phyloP scores from a whole-genome alignment of 2,797 vertebrate species.

The Lepus townsendii region DNA sequence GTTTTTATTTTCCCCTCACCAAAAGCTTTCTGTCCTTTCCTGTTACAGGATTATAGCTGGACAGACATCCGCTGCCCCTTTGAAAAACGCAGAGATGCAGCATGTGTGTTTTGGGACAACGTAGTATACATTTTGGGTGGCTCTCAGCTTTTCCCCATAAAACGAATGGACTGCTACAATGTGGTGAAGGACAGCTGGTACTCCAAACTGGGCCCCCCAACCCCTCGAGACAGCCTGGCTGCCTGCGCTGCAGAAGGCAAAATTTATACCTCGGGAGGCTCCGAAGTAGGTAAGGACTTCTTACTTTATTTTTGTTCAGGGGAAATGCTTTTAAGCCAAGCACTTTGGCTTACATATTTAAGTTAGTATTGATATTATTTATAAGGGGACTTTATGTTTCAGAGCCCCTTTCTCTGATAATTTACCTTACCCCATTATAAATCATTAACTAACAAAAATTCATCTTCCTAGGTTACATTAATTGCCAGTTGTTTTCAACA shows the following conservation, averaged over 20 bases:
- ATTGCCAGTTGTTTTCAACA: not conserved
- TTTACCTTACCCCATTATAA: slow-evolving; percentile 49
- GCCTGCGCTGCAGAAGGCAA: slow-evolving; percentile 97
- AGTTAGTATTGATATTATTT: slow-evolving; percentile 35
- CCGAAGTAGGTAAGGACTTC: slow-evolving; percentile 95
- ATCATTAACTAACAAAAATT: slow-evolving; percentile 3
- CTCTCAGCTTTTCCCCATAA: slow-evolving; percentile 98
- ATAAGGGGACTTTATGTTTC: slow-evolving; percentile 54
- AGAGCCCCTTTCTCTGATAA: slow-evolving; percentile 59
- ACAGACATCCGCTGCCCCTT: slow-evolving; percentile 99
- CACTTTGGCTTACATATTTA: slow-evolving; percentile 41
- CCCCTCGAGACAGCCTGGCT: slow-evolving; percentile 97
- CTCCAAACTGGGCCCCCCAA: slow-evolving; percentile 97
- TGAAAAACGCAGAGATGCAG: slow-evolving; percentile 98
- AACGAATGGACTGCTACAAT: slow-evolving; percentile 99
- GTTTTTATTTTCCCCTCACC: slow-evolving; percentile 47
- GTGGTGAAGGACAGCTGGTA: slow-evolving; percentile 99
- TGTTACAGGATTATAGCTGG: slow-evolving; percentile 96
- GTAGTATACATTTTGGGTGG: slow-evolving; percentile 99
- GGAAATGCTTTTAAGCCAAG: slow-evolving; percentile 32
- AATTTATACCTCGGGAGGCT: slow-evolving; percentile 99
- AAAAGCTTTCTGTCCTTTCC: slow-evolving; percentile 74
- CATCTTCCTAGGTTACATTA: not conserved
- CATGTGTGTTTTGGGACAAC: slow-evolving; percentile 98
- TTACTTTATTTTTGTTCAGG: slow-evolving; percentile 15